A percentile compares a stretch with the other conserved stretches of the same genome.
These are phyloP conservation scores for Trachemys scripta DNA, from an alignment of 2,113 vertebrate genomes.

Conservation along the genomic window DNA sequence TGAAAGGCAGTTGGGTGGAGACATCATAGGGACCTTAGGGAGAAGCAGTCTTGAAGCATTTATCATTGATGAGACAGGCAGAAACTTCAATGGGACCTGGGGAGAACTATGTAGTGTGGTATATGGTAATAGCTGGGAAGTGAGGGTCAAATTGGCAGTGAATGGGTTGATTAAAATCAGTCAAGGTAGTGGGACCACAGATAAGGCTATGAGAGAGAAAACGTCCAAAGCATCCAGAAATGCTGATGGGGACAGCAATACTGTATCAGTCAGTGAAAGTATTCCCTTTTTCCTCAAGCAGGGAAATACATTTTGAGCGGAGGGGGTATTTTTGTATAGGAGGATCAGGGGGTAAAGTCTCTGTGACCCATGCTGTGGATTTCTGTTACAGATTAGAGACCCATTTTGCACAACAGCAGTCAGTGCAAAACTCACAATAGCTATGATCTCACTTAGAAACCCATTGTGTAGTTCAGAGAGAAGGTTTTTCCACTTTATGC, in stretches of 20 bases:
- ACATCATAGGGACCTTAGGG: fast-evolving
- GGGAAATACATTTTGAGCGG: neutral
- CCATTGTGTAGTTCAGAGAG: neutral
- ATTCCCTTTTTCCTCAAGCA: neutral
- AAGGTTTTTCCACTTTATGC: neutral
- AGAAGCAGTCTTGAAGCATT: neutral
- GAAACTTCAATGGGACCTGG: neutral
- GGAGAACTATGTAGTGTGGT: neutral
- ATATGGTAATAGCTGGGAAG: neutral
- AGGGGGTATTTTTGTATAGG: neutral
- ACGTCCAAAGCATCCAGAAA: too few relatives aligned
- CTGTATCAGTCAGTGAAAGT: neutral
- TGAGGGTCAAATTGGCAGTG: neutral
- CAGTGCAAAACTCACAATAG: neutral
- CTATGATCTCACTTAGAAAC: neutral
- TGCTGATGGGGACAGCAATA: neutral
- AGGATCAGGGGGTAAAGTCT: fast-evolving
- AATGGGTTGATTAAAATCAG: neutral
- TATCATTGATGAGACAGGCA: neutral
- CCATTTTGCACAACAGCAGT: neutral
- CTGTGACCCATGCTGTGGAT: neutral
- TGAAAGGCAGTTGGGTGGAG: neutral
- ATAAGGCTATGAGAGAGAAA: neutral
- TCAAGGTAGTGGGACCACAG: neutral
- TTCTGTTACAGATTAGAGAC: neutral